These are phyloP conservation scores for Coluber constrictor DNA, from an alignment of 2,797 vertebrate genomes.

Conservation along the genomic window DNA sequence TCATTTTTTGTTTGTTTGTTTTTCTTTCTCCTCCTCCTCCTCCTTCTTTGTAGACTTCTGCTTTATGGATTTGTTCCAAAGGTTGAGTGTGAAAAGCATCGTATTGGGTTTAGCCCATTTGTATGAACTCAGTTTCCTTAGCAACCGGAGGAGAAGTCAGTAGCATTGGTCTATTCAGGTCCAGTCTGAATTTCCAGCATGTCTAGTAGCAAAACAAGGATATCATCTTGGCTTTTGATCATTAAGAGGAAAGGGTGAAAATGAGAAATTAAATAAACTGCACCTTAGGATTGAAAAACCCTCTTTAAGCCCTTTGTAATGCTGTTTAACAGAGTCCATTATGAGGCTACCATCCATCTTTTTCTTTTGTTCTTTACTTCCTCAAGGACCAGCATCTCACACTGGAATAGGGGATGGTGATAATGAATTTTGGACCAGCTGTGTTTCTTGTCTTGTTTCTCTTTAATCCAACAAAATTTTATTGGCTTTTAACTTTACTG, in stretches of 20 bases:
- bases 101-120: background rate
- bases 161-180: background rate
- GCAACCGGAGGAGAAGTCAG: constrained; percentile 4
- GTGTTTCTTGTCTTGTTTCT: background rate
- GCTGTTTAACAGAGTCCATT: background rate
- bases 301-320: background rate
- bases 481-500: background rate
- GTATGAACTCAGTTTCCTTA: constrained; percentile 16
- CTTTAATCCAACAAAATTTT: background rate
- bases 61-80: background rate
- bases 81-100: background rate
- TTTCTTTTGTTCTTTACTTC: background rate
- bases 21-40: background rate
- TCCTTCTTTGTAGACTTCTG: background rate
- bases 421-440: background rate
- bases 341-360: background rate
- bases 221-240: background rate
- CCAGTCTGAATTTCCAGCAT: background rate
- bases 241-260: background rate
- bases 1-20: background rate
- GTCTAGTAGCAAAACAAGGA: background rate
- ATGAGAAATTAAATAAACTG: background rate
- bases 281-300: background rate
- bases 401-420: background rate
- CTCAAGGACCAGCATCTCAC: background rate